Evolutionary conservation across 2,113 vertebrate species (phyloP).

Genomic region (Cyphomyrus plagiostoma): DNA sequence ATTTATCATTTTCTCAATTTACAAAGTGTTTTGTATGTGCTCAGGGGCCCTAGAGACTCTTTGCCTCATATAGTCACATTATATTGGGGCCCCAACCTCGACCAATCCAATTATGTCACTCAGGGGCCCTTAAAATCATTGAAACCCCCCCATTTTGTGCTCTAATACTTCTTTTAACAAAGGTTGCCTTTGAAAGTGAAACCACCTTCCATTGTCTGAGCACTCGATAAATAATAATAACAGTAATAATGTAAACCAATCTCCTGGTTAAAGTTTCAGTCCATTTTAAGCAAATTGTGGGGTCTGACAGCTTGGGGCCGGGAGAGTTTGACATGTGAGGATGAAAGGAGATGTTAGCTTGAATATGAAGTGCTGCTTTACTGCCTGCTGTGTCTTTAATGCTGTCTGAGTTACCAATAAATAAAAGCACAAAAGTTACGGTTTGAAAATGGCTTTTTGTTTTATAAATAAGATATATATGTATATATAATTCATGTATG

Average conservation of each 20-base stretch:
- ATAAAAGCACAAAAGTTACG: conserved; percentile 43
- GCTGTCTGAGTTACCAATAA: conserved; percentile 47
- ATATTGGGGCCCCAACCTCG: neutral
- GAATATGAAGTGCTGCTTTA: conserved; percentile 50
- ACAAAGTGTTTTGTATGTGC: neutral
- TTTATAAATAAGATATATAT: neutral
- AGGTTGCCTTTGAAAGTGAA: neutral
- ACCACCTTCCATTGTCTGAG: neutral
- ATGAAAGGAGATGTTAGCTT: conserved; percentile 23
- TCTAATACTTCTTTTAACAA: neutral
- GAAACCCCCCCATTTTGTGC: neutral
- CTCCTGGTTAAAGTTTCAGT: neutral
- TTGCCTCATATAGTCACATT: neutral
- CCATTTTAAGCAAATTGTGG: neutral
- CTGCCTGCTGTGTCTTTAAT: conserved; percentile 55
- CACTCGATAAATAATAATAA: neutral
- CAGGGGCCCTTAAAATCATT: neutral
- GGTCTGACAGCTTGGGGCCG: neutral
- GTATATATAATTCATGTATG: neutral
- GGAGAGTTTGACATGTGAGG: neutral
- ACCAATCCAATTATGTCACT: neutral
- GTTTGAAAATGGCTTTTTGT: neutral
- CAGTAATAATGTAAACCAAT: neutral
- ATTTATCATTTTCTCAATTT: neutral
- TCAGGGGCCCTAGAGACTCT: neutral